Conservation (phyloP, 1,140 invertebrate genomes). For the Pristionchus pacificus region DNA sequence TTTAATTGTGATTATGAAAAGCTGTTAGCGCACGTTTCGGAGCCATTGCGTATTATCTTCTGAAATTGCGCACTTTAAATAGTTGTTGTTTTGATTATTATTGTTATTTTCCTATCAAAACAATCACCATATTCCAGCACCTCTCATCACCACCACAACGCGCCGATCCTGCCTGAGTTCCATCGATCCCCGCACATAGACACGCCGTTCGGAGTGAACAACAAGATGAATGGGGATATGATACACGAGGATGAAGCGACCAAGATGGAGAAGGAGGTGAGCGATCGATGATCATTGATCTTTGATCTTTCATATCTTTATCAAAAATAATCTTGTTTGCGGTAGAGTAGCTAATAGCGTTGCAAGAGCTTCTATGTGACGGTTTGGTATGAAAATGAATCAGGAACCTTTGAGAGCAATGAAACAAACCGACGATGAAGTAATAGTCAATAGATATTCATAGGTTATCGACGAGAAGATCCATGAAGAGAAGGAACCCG, state of each 20-base stretch:
- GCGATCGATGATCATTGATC: not conserved
- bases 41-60: not conserved
- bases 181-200: constrained; percentile 24
- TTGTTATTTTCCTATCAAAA: not conserved
- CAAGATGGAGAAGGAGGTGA: not conserved
- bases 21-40: too few species aligned
- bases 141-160: constrained; percentile 7
- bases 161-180: constrained; percentile 23
- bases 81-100: too few species aligned
- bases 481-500: not conserved
- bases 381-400: not conserved
- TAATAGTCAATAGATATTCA: not conserved
- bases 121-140: not conserved
- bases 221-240: constrained; percentile 8
- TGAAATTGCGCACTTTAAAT: too few species aligned
- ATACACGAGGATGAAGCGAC: constrained; percentile 5
- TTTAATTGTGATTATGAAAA: too few species aligned
- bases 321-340: too few species aligned
- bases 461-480: not conserved
- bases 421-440: not conserved
- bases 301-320: too few species aligned
- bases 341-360: too few species aligned
- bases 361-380: not conserved
- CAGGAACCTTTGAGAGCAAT: not conserved
- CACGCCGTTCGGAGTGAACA: constrained; percentile 21